Conservation (phyloP, 2,113 vertebrate genomes). For the Vidua chalybeata region DNA sequence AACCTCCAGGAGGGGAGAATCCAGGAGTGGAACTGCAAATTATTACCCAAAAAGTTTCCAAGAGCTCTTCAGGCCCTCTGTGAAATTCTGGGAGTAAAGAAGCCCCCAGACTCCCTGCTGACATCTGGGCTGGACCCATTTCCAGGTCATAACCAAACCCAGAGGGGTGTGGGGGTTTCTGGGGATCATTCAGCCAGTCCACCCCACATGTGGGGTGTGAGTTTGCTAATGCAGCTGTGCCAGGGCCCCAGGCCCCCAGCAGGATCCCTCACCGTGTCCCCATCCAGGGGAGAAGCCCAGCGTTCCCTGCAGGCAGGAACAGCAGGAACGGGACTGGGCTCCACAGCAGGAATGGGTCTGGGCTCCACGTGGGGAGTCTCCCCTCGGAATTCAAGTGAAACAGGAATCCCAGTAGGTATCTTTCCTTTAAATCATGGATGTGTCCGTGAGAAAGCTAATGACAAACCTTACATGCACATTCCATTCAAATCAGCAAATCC, state of each 20-base stretch:
- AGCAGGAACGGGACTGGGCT: background rate
- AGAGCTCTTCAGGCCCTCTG: background rate
- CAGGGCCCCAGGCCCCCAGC: background rate
- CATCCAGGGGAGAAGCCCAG: accelerated
- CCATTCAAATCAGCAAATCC: constrained; percentile 67
- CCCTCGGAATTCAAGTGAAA: constrained; percentile 39
- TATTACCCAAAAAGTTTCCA: background rate
- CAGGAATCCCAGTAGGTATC: constrained; percentile 42
- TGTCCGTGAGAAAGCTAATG: constrained; percentile 61
- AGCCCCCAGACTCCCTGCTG: background rate
- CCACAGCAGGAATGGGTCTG: background rate
- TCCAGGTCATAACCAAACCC: background rate
- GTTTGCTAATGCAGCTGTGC: background rate
- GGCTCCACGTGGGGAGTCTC: background rate
- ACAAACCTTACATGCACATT: constrained; percentile 56
- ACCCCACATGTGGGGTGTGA: accelerated
- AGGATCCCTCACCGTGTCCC: accelerated
- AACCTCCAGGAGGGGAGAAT: background rate
- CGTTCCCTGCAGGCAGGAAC: background rate
- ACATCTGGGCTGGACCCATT: accelerated
- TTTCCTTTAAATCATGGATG: constrained; percentile 63
- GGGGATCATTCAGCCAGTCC: background rate
- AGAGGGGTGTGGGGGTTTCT: background rate
- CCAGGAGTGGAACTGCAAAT: background rate
- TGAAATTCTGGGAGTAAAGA: background rate